A percentile compares a stretch with the other conserved stretches of the same genome.
Conservation (phyloP, 2,113 vertebrate species). For the Cyanoramphus novaezelandiae region DNA sequence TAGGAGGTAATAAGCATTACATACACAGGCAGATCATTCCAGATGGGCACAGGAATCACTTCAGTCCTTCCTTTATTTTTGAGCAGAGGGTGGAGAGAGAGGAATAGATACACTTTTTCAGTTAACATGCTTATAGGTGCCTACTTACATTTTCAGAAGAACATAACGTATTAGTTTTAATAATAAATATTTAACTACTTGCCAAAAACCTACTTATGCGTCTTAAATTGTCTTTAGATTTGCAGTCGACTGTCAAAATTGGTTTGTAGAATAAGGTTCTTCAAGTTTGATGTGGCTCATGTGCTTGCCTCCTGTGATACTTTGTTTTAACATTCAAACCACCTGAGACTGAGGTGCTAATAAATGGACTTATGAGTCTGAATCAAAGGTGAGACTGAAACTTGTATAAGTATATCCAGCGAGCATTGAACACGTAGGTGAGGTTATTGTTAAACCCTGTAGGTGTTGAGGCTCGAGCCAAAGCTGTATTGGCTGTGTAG, state of each 20-base stretch:
- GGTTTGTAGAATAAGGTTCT: background rate
- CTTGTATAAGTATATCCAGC: background rate
- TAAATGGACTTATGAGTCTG: background rate
- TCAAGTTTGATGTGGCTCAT: background rate
- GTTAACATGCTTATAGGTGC: background rate
- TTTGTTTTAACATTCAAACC: background rate
- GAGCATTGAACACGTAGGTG: background rate
- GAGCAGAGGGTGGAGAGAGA: background rate
- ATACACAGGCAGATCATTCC: background rate
- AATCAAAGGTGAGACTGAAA: background rate
- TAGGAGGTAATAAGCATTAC: background rate
- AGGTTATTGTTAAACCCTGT: background rate
- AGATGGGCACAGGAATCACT: background rate
- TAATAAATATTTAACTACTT: background rate
- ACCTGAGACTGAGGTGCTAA: background rate
- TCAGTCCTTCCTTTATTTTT: background rate
- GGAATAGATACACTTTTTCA: background rate
- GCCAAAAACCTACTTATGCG: background rate
- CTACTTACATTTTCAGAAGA: background rate
- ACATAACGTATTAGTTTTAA: background rate
- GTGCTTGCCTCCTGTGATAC: background rate
- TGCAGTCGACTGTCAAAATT: background rate
- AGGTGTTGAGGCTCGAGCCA: background rate
- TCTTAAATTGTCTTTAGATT: background rate
- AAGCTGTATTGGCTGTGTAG: background rate